Conservation (phyloP, 2,888 invertebrate species). For the Capitulum mitella region DNA sequence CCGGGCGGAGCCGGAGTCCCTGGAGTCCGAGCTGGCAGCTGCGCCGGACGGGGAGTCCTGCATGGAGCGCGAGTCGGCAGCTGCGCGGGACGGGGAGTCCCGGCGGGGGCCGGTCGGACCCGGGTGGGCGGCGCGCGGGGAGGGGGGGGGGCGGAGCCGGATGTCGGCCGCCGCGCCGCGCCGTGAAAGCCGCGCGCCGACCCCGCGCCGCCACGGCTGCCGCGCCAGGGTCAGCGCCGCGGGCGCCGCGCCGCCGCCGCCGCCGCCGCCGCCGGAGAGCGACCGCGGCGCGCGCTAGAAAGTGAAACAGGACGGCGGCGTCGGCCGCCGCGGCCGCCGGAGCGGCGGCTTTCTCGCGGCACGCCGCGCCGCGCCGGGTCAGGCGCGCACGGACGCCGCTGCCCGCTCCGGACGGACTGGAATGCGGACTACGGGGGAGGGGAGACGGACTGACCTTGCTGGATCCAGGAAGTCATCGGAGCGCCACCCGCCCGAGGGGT, state of each 20-base stretch:
- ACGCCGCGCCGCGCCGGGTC: neutral
- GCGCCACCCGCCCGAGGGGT: neutral
- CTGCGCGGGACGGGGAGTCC: too few relatives aligned
- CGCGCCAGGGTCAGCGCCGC: neutral
- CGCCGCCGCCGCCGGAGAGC: neutral
- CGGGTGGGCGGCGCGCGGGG: too few relatives aligned
- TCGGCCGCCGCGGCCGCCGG: neutral
- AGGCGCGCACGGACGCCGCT: neutral
- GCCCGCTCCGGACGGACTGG: neutral
- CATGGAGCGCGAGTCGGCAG: too few relatives aligned
- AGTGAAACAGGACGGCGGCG: neutral
- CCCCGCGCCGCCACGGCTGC: too few relatives aligned
- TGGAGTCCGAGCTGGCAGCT: too few relatives aligned
- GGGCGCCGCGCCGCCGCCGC: neutral
- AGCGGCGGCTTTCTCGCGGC: neutral
- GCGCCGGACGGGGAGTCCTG: too few relatives aligned
- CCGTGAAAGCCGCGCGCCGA: too few relatives aligned
- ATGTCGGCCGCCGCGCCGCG: too few relatives aligned
- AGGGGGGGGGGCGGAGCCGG: too few relatives aligned
- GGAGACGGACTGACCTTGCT: neutral
- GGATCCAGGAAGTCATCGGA: neutral
- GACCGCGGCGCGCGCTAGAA: neutral
- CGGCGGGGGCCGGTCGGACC: too few relatives aligned
- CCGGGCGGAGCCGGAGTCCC: too few relatives aligned
- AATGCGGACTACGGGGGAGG: neutral